Conservation (phyloP, 2,113 vertebrate species). For the Pluvianellus socialis region DNA sequence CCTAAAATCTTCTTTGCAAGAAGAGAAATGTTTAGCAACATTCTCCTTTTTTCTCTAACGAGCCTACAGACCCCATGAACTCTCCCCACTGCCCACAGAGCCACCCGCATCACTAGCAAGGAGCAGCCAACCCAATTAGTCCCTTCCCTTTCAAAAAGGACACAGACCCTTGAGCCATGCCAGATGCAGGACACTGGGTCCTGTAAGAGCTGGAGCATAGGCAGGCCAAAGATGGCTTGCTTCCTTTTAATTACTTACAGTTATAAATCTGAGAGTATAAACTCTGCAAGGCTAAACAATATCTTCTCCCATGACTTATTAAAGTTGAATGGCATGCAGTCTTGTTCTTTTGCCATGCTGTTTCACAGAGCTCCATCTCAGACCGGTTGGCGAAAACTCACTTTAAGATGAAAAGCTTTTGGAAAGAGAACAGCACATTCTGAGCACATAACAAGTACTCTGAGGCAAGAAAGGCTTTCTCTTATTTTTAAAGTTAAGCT, state of each 20-base stretch:
- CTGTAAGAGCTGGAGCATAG: not conserved
- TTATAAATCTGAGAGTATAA: constrained; percentile 26
- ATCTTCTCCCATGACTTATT: constrained; percentile 47
- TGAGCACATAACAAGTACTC: constrained; percentile 47
- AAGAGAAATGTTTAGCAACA: not conserved
- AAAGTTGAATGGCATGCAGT: constrained; percentile 19
- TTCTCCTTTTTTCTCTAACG: not conserved
- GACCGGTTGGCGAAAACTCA: not conserved
- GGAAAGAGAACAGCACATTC: constrained; percentile 62
- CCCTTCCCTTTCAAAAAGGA: not conserved
- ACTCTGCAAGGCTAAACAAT: constrained; percentile 32
- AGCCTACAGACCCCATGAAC: not conserved
- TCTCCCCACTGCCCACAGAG: not conserved
- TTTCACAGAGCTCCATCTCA: not conserved
- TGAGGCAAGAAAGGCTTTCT: constrained; percentile 20
- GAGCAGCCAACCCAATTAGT: not conserved
- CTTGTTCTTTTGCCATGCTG: constrained; percentile 35
- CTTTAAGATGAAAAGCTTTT: constrained; percentile 59
- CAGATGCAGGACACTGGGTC: not conserved
- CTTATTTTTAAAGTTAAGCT: constrained; percentile 58
- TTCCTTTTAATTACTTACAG: constrained; percentile 26
- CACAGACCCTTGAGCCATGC: not conserved
- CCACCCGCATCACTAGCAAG: not conserved
- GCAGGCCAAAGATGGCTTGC: not conserved
- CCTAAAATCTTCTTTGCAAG: not conserved